These are phyloP conservation scores for Anorthoa munda DNA, from an alignment of 2,888 invertebrate species.

Conservation along the genomic window DNA sequence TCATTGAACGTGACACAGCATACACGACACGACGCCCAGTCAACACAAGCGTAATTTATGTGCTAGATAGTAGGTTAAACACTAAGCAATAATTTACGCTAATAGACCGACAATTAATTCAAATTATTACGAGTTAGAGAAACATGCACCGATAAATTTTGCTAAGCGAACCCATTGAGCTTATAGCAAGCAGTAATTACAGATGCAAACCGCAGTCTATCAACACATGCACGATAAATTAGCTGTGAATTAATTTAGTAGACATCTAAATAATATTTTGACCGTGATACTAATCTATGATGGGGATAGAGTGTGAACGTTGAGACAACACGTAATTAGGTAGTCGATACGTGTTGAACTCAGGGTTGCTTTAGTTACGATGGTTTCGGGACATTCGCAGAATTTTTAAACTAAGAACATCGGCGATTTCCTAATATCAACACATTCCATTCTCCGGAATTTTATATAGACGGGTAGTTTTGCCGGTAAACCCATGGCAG, in stretches of 20 bases:
- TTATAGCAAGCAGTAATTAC: slow-evolving; percentile 16
- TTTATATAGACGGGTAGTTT: not conserved
- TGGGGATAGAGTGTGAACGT: slow-evolving; percentile 65
- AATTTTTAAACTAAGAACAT: slow-evolving; percentile 2
- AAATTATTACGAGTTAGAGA: slow-evolving; percentile 38
- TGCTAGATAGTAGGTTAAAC: not conserved
- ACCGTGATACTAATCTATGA: slow-evolving; percentile 68
- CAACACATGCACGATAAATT: slow-evolving; percentile 29
- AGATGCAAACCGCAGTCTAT: slow-evolving; percentile 31
- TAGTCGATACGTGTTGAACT: slow-evolving; percentile 63
- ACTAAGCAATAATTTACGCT: slow-evolving; percentile 35
- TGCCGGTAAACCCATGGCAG: not conserved
- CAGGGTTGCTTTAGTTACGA: slow-evolving; percentile 65
- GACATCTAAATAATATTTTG: slow-evolving; percentile 63
- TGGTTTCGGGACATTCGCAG: slow-evolving; percentile 10
- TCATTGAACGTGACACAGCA: slow-evolving; percentile 29
- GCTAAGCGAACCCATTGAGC: slow-evolving; percentile 6
- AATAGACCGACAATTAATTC: slow-evolving; percentile 27
- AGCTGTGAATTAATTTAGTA: slow-evolving; percentile 56
- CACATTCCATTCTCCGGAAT: not conserved
- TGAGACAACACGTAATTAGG: slow-evolving; percentile 67
- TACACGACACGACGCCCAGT: not conserved
- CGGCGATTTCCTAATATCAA: not conserved
- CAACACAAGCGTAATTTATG: slow-evolving; percentile 23
- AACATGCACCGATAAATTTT: slow-evolving; percentile 33